Conservation (phyloP, 1,140 invertebrate species). For the Drosophila saltans region DNA sequence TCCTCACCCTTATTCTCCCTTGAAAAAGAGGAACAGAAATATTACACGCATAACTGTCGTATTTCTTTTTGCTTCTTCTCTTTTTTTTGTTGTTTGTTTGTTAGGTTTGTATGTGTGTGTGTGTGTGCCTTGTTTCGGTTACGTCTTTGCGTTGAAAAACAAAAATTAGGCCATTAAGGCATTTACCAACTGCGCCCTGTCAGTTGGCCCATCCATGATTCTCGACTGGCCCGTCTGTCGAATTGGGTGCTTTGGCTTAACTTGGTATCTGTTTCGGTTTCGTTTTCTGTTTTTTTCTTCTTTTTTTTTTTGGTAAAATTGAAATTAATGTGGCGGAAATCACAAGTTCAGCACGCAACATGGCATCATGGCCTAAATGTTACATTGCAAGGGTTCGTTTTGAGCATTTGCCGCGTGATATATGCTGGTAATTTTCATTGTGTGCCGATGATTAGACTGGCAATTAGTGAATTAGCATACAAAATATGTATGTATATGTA, state of each 20-base stretch:
- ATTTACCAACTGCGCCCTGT: constrained; percentile 78
- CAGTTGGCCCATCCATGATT: constrained; percentile 26
- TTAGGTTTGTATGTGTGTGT: background rate
- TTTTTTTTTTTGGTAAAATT: constrained; percentile 65
- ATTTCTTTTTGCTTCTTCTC: constrained; percentile 36
- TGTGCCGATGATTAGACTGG: constrained; percentile 61
- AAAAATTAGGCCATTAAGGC: constrained; percentile 81
- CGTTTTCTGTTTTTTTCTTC: constrained; percentile 2
- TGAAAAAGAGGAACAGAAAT: constrained; percentile 55
- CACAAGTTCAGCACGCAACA: constrained; percentile 77
- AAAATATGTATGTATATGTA: constrained; percentile 38
- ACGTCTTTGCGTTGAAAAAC: constrained; percentile 50
- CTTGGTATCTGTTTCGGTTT: constrained; percentile 3
- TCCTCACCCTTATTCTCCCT: constrained; percentile 7
- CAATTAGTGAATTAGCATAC: constrained; percentile 72
- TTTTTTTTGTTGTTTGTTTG: background rate
- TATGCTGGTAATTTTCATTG: constrained; percentile 73
- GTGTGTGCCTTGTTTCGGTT: constrained; percentile 1
- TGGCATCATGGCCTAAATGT: constrained; percentile 14
- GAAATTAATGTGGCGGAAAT: constrained; percentile 81
- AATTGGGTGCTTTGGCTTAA: constrained; percentile 19
- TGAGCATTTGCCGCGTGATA: constrained; percentile 67
- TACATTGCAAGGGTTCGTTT: constrained; percentile 50
- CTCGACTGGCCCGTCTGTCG: constrained; percentile 51
- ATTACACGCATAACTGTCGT: constrained; percentile 81